A percentile compares a stretch with the other conserved stretches of the same genome.
Evolutionary conservation across 2,888 invertebrate species (phyloP).

Genomic region (Pinctada fucata): DNA sequence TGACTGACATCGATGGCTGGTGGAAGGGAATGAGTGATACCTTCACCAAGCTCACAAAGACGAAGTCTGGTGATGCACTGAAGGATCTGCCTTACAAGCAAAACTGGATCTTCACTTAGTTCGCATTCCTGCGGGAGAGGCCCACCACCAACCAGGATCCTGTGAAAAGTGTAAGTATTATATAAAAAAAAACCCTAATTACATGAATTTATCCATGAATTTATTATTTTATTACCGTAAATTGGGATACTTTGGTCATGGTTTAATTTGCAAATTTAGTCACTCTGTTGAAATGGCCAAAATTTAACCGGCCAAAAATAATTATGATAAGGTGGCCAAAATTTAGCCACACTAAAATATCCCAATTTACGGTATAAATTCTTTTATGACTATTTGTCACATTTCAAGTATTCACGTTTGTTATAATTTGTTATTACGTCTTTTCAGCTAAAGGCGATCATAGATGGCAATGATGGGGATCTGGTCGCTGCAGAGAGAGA

Average conservation of each 20-base stretch:
- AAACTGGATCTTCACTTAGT: slow-evolving; percentile 31
- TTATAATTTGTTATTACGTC: not conserved
- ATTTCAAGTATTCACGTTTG: not conserved
- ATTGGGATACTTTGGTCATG: too few species aligned
- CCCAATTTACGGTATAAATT: too few species aligned
- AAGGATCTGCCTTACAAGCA: slow-evolving; percentile 33
- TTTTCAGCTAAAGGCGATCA: slow-evolving; percentile 4
- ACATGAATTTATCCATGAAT: too few species aligned
- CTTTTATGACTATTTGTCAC: slow-evolving; percentile 4
- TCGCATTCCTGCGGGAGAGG: slow-evolving; percentile 29
- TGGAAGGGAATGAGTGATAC: slow-evolving; percentile 30
- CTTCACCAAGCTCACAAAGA: slow-evolving; percentile 32
- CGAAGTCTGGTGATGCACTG: slow-evolving; percentile 32
- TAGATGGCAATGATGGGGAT: not conserved
- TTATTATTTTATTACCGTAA: too few species aligned
- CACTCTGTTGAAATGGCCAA: too few species aligned
- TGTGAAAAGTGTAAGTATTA: slow-evolving; percentile 32
- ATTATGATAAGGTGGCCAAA: slow-evolving; percentile 2
- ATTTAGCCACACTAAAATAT: too few species aligned
- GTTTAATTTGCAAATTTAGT: too few species aligned
- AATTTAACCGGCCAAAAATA: too few species aligned
- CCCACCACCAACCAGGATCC: slow-evolving; percentile 17
- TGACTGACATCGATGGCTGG: slow-evolving; percentile 32
- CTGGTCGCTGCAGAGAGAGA: slow-evolving; percentile 2
- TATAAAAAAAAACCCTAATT: too few species aligned